Evolutionary conservation across 2,888 invertebrate species (phyloP), one percentile per base, ranked within the genome.

Genomic region (Epirrita christyi): DNA sequence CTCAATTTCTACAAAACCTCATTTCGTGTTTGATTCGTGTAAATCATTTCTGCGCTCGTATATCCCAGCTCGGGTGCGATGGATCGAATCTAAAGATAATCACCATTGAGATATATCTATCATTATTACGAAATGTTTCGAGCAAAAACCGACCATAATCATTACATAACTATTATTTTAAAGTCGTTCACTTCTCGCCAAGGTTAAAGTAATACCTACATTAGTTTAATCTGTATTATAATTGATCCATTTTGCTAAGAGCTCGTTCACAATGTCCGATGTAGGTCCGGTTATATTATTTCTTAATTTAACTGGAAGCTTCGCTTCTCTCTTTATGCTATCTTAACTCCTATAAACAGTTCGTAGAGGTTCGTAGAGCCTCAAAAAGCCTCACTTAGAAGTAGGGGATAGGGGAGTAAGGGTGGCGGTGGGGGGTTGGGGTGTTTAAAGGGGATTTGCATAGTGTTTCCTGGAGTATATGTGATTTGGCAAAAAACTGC

Each of bases 121-220:
- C 55, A 55, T 37, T 72, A 64, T 75, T 75, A 67, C 66, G 61
- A 76, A 76, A 75, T 64, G 49, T 55, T 46, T 59, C 62, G 61
- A 55, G 68, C 68, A 76, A 80, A 78, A 81, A 77, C 64, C 27
- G 55, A 63, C 68, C 62, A 59, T 68, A 70, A 72, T 72, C 62
- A 64, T 49, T 56, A 63, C 59, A 69, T 64, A 65, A 64, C 59
- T 59, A 62, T 59, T 57, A 53, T 64, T 47, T 58, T 59, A 54
- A n/a, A 78, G 78, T 80, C 78, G 68, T 73, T 80, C 77, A 78
- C 74, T 74, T 64, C 61, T 36, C 44, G 40, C 44, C 76, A 75
- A 80, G 80, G 80, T 67, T 70, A 70, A 44, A 59, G 59, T 64
- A 21, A 59, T 60, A 63, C n/a, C n/a, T n/a, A n/a, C n/a, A n/a